phyloP scores from a whole-genome alignment of 2,888 invertebrate species.

The Dysmachus trigonus region DNA sequence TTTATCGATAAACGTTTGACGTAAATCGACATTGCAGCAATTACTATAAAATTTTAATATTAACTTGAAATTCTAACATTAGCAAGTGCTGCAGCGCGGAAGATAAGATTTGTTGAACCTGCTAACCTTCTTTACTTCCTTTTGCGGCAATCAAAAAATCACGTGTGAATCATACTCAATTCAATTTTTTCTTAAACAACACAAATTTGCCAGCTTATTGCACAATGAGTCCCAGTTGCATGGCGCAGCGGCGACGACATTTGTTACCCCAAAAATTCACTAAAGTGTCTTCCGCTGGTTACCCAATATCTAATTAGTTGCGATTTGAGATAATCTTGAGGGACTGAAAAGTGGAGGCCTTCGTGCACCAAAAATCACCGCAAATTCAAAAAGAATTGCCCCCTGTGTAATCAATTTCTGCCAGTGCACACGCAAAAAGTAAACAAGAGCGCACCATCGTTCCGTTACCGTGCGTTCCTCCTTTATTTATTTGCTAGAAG shows the following conservation, averaged over 20 bases:
- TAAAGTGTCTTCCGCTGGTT: background rate
- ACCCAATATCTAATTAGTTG: background rate
- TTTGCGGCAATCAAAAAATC: background rate
- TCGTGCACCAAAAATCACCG: background rate
- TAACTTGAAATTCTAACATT: background rate
- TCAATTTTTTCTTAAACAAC: background rate
- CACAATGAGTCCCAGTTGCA: background rate
- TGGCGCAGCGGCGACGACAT: background rate
- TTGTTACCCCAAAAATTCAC: background rate
- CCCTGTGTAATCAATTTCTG: background rate
- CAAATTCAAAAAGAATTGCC: background rate
- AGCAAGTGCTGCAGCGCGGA: background rate
- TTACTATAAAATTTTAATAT: background rate
- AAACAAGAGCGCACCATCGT: background rate
- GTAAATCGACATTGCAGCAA: too few species aligned
- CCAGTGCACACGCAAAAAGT: background rate
- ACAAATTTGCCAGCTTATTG: background rate
- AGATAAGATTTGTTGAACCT: background rate
- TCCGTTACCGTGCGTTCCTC: conserved; percentile 6
- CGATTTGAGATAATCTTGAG: background rate
- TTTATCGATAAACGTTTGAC: too few species aligned
- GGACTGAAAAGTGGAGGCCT: background rate
- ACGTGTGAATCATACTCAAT: background rate
- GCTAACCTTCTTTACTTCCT: background rate
- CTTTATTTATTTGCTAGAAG: conserved; percentile 34